Percentiles rank a stretch among this genome's conserved stretches.
Evolutionary conservation across 2,888 invertebrate genomes (phyloP).

Genomic region (Drosophila macrospina): DNA sequence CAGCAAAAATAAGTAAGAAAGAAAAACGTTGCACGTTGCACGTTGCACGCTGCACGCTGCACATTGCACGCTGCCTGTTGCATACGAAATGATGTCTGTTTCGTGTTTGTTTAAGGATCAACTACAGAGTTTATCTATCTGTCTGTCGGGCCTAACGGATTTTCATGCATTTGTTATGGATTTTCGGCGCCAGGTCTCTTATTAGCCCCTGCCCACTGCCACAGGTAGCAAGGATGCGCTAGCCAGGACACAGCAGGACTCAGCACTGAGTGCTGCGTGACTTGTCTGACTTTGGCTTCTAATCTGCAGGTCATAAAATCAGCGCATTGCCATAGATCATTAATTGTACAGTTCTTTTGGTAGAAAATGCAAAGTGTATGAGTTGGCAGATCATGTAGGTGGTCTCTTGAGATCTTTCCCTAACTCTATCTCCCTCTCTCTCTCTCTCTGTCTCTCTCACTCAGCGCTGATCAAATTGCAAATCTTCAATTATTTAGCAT

Average conservation of each 20-base stretch:
- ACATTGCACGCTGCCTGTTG: conserved; percentile 37
- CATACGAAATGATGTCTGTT: conserved; percentile 69
- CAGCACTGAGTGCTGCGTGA: no score
- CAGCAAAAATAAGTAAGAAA: conserved; percentile 27
- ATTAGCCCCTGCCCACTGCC: conserved; percentile 41
- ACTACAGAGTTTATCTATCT: conserved; percentile 58
- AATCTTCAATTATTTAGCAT: conserved; percentile 58
- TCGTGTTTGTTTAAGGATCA: conserved; percentile 64
- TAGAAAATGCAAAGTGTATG: conserved; percentile 59
- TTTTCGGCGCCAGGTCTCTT: conserved; percentile 81
- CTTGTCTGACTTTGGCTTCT: conserved; percentile 58
- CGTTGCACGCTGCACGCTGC: conserved; percentile 48
- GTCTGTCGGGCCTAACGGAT: conserved; percentile 76
- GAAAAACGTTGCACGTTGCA: neutral
- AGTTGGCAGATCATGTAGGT: conserved; percentile 55
- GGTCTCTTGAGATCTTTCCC: conserved; percentile 52
- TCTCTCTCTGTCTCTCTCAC: neutral
- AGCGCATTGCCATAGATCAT: conserved; percentile 69
- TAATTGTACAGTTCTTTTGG: conserved; percentile 71
- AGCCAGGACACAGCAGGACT: conserved; percentile 46
- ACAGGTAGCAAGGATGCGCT: conserved; percentile 60
- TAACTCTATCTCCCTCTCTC: neutral
- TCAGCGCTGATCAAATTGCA: conserved; percentile 69
- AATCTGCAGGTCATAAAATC: conserved; percentile 79
- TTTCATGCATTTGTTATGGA: conserved; percentile 75